Conservation (phyloP, 2,113 vertebrate genomes). For the Oryzias javanicus region DNA sequence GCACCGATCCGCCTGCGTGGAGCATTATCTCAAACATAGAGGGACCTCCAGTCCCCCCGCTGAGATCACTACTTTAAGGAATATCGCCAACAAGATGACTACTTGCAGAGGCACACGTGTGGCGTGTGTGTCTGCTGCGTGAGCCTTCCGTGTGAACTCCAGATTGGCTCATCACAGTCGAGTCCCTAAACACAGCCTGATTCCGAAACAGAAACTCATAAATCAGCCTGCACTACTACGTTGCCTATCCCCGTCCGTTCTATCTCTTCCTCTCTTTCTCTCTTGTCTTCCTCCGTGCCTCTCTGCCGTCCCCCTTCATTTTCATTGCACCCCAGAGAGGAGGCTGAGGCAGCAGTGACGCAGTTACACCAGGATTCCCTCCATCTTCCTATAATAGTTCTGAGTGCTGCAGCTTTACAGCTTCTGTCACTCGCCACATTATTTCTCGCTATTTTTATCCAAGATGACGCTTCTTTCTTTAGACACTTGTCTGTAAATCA, state of each 20-base stretch:
- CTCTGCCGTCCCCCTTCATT: constrained; percentile 42
- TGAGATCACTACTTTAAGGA: constrained; percentile 46
- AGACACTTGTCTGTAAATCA: too few species aligned
- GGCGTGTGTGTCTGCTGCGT: constrained; percentile 27
- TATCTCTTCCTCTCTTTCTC: constrained; percentile 37
- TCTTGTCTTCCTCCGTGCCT: constrained; percentile 59
- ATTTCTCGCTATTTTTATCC: constrained; percentile 17
- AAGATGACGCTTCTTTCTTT: background rate
- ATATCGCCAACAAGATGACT: constrained; percentile 44
- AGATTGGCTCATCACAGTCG: constrained; percentile 42
- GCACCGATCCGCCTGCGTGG: constrained; percentile 16
- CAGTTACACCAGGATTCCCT: constrained; percentile 72
- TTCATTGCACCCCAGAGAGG: constrained; percentile 41
- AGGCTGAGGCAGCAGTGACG: constrained; percentile 66
- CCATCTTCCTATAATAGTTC: constrained; percentile 6
- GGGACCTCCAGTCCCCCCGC: constrained; percentile 24
- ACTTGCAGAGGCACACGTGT: constrained; percentile 28
- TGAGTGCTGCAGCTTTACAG: constrained; percentile 2
- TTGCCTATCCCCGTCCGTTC: constrained; percentile 56
- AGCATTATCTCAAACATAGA: constrained; percentile 39
- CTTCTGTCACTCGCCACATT: constrained; percentile 31
- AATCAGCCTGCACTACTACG: constrained; percentile 72
- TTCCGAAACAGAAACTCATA: constrained; percentile 70
- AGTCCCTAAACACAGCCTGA: constrained; percentile 57
- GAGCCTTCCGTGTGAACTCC: constrained; percentile 26